Conservation (phyloP, 2,113 vertebrate species). For the Bufo gargarizans region DNA sequence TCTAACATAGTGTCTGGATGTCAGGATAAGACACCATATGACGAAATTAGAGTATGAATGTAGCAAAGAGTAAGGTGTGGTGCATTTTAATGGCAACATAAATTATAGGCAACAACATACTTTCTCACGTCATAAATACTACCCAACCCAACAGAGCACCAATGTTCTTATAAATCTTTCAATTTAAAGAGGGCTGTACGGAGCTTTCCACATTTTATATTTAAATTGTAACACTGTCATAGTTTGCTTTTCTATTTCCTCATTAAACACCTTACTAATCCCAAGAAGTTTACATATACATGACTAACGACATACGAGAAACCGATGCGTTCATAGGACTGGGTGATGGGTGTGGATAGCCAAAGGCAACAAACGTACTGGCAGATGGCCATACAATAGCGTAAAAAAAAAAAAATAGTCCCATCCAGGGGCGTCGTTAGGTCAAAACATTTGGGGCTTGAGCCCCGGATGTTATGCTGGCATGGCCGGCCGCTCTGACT, state of each 20-base stretch:
- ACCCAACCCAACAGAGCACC: neutral
- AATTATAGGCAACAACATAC: neutral
- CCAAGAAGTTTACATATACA: neutral
- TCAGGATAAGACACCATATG: neutral
- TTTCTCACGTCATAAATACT: neutral
- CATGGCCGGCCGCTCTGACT: too few species aligned
- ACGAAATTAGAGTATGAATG: neutral
- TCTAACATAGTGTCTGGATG: neutral
- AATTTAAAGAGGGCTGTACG: neutral
- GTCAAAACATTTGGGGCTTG: too few species aligned
- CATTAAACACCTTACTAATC: neutral
- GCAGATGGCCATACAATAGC: neutral
- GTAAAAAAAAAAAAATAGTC: too few species aligned
- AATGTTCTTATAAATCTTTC: neutral
- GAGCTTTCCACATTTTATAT: neutral
- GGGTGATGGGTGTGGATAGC: neutral
- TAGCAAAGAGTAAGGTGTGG: constrained; percentile 21
- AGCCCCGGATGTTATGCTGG: too few species aligned
- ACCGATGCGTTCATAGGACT: neutral
- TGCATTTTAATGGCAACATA: neutral
- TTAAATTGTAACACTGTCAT: neutral
- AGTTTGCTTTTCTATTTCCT: neutral
- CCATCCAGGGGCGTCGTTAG: too few species aligned
- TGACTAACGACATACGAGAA: neutral
- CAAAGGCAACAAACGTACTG: neutral